Evolutionary conservation across 2,113 vertebrate genomes (phyloP).

Genomic region (Nipponia nippon): DNA sequence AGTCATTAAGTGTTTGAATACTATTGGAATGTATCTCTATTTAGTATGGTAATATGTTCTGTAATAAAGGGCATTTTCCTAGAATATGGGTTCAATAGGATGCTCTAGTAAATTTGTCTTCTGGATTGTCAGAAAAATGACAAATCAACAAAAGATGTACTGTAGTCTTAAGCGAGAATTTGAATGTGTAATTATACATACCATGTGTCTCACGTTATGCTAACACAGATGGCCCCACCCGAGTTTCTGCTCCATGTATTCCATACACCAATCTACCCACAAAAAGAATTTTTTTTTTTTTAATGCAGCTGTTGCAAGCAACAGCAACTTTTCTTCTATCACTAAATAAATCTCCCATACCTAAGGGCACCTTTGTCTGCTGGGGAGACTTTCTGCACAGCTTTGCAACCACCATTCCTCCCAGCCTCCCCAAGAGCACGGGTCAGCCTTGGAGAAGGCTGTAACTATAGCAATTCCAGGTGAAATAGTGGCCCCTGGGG

Average conservation of each 20-base stretch:
- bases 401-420: background rate
- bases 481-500: background rate
- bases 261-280: background rate
- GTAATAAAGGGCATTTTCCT: background rate
- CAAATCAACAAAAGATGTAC: conserved; percentile 49
- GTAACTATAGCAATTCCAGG: background rate
- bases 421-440: background rate
- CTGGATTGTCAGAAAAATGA: background rate
- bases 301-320: background rate
- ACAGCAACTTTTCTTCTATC: background rate
- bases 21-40: background rate
- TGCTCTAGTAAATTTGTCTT: conserved; percentile 11
- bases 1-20: background rate
- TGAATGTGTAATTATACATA: conserved; percentile 26
- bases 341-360: background rate
- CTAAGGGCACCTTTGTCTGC: background rate
- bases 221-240: conserved; percentile 7
- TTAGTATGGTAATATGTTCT: background rate
- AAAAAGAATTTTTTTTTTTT: background rate
- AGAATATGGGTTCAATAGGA: background rate
- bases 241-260: background rate
- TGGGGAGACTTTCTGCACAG: background rate
- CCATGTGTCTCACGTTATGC: background rate
- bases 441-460: background rate
- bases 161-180: background rate